Evolutionary conservation across 2,888 invertebrate species (phyloP).

Genomic region (Hyles lineata): DNA sequence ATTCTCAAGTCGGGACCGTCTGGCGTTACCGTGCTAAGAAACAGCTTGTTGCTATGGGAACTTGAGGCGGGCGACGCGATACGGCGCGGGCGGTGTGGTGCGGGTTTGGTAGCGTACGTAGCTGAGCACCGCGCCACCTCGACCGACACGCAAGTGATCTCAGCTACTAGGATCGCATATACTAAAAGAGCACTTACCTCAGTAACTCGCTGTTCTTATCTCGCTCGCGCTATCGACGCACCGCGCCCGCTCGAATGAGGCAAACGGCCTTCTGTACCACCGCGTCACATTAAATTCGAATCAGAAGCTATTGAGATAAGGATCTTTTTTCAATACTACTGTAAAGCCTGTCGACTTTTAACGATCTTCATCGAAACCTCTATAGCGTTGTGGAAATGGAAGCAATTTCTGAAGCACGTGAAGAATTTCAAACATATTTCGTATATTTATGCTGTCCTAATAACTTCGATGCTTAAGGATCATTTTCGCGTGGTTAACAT

Average conservation of each 20-base stretch:
- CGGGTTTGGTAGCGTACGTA: conserved; percentile 40
- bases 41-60: conserved; percentile 37
- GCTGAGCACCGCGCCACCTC: conserved; percentile 79
- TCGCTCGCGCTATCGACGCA: conserved; percentile 64
- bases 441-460: conserved; percentile 72
- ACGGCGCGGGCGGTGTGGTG: conserved; percentile 41
- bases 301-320: conserved; percentile 24
- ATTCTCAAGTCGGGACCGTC: conserved; percentile 32
- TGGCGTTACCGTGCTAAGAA: conserved; percentile 20
- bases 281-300: conserved; percentile 4
- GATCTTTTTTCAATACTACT: conserved; percentile 42
- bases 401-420: conserved; percentile 66
- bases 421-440: conserved; percentile 74
- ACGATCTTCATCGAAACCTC: conserved; percentile 59
- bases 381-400: conserved; percentile 64
- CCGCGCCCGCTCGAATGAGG: conserved; percentile 58
- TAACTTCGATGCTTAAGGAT: conserved; percentile 79
- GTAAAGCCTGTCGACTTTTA: conserved; percentile 48
- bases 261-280: conserved; percentile 50
- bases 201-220: conserved; percentile 54
- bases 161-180: conserved; percentile 72
- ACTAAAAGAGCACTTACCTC: conserved; percentile 47
- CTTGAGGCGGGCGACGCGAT: conserved; percentile 31
- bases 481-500: conserved; percentile 81
- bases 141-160: conserved; percentile 83